Percentiles rank a stretch among this genome's conserved stretches.
Evolutionary conservation across 2,888 invertebrate genomes (phyloP).

Genomic region (Nomada hirtipes): DNA sequence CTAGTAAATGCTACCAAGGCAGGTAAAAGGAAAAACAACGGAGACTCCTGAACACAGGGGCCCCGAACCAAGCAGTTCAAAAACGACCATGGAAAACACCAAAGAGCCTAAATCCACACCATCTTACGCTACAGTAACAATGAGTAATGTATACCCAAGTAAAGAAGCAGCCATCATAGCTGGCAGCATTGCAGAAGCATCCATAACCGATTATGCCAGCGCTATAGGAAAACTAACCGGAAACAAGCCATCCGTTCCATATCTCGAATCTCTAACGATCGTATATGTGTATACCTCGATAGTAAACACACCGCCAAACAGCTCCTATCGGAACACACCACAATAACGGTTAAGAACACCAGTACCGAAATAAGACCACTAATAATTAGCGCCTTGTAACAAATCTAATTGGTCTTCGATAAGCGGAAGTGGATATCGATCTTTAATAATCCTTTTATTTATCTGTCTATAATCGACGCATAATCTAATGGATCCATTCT

Average conservation of each 20-base stretch:
- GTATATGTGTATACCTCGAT: too few species aligned
- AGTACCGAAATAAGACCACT: too few species aligned
- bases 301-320: too few species aligned
- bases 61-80: background rate
- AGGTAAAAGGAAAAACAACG: background rate
- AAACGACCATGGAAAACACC: background rate
- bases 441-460: constrained; percentile 33
- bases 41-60: background rate
- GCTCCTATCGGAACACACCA: too few species aligned
- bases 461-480: constrained; percentile 80
- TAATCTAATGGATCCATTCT: constrained; percentile 63
- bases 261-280: too few species aligned
- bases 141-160: background rate
- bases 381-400: constrained; percentile 2
- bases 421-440: constrained; percentile 23
- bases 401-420: constrained; percentile 37
- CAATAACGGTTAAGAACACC: too few species aligned
- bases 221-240: too few species aligned
- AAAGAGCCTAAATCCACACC: background rate
- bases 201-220: too few species aligned
- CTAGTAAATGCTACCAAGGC: background rate
- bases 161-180: too few species aligned
- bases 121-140: background rate
- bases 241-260: too few species aligned
- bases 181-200: too few species aligned